Base-by-base conservation (phyloP, 53 echinoderm and acorn worm species). In the Holothuria leucospilota region DNA sequence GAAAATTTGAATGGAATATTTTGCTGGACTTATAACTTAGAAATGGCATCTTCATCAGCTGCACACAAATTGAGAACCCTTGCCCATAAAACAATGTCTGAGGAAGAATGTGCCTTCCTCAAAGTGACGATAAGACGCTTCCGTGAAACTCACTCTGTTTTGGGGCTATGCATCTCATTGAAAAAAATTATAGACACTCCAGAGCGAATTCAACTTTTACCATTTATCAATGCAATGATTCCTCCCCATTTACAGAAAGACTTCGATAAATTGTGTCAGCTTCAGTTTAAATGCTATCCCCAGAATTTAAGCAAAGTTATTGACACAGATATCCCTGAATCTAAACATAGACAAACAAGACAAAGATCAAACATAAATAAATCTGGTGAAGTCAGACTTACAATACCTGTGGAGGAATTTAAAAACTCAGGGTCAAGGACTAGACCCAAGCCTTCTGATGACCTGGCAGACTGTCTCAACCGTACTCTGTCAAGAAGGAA, bases 141-240 rank as follows among this genome's bases (percentile, higher is more conserved):
- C 89, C 71, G 89, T 26, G 92, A 99, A 60, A 93, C 92, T 63
- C 92, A 91, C 8, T 99, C 95, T 11, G 92, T 99, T 34, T 51
- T 95, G 2, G 81, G 82, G 34, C 82, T 99, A 34, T 95, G 99
- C 85, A 92, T 86, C 29, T 87, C 92, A 6, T 88, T 99, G 59
- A 88, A 91, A 69, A 88, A 63, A 42, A 92, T 99, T 65, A 89
- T 99, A 24, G 86, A 90, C 84, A 91, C 90, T 25, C 88, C 87
- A 13, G 92, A 95, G 71, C 93, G 93, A 78, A 86, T 92, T 60
- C 63, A 71, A 49, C 71, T 99, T 39, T 61, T 99, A 68, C 75
- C 78, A 30, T 86, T 82, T 63, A 89, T 99, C 69, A 93, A 90
- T 63, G 92, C 92, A 9, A 93, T 93, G 93, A 89, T 99, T 16